Conservation (phyloP, 2,888 invertebrate genomes). For the Mesorhabditis spiculigera region DNA sequence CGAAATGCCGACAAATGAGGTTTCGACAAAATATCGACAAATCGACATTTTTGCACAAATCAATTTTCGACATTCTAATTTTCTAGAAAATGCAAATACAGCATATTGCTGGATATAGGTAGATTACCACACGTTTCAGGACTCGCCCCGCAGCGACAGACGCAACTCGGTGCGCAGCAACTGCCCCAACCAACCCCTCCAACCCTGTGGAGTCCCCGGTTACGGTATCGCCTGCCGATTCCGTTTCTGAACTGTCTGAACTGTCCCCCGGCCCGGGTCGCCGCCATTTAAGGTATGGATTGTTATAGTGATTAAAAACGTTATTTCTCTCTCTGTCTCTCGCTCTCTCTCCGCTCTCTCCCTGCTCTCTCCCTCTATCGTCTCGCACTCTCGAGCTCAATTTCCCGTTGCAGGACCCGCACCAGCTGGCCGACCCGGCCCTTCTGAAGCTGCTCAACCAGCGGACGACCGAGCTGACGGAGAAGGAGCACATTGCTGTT, state of each 20-base stretch:
- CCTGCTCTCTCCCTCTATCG: no score
- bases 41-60: no score
- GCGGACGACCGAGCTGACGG: conserved; percentile 1
- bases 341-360: no score
- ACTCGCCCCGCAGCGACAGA: not conserved
- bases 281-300: conserved; percentile 4
- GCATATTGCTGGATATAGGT: no score
- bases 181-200: not conserved
- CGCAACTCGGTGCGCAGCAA: not conserved
- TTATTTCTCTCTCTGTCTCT: no score
- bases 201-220: conserved; percentile 3
- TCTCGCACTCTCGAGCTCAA: no score
- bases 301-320: no score
- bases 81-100: no score
- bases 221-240: not conserved
- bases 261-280: conserved; percentile 6
- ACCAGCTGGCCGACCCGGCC: conserved; percentile 5
- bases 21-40: no score
- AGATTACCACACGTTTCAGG: no score
- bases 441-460: conserved; percentile 1
- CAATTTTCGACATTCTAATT: no score
- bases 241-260: conserved; percentile 6
- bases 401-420: not conserved
- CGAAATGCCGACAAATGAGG: no score
- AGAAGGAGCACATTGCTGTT: conserved; percentile 7